Base-by-base conservation (phyloP, 23 tunicate species). In the Diplosoma virens region DNA sequence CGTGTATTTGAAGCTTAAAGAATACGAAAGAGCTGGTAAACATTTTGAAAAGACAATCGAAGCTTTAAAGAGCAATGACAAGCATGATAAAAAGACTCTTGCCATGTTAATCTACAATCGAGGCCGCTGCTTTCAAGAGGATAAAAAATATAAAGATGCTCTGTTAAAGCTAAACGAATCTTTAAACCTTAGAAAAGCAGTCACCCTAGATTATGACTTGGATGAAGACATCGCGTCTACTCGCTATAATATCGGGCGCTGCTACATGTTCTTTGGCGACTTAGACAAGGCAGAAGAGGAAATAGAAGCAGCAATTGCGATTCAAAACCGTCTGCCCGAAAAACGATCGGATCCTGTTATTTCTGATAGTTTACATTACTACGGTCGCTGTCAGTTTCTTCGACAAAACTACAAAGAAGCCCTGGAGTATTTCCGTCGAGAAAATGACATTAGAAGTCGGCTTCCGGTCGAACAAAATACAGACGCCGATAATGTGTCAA, bases 201-300 rank as follows among this genome's bases (percentile, higher is more conserved):
- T 26, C n/a, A n/a, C n/a, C n/a, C n/a, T n/a, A n/a, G 34, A 61
- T 61, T 18, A 29, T 61, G 35, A 29, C 6, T 35, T 14, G 2
- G 69, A 61, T 29, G 6, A 29, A 27, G 30, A 29, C 35, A 5
- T 29, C 6, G 69, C 69, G 7, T 7, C 2, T 22, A 61, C 6
- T 6, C n/a, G 28, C 7, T 61, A 61, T 22, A 61, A 61, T 22
- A 61, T 61, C n/a, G 69, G 69, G 3, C 69, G 69, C 9, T 61
- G 35, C 30, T 29, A 26, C 18, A 7, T 61, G n/a, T 11, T 7
- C 9, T 4, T 61, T 5, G 23, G 35, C 21, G n/a, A 29, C 35
- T 4, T 61, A 27, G 69, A 28, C 30, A 6, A 28, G 7, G 69
- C 69, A 5, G 18, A 5, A 27, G 9, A 29, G 6, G 2, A 61